phyloP scores from a whole-genome alignment of 2,113 vertebrate genomes.

The Nycticryphes semicollaris region DNA sequence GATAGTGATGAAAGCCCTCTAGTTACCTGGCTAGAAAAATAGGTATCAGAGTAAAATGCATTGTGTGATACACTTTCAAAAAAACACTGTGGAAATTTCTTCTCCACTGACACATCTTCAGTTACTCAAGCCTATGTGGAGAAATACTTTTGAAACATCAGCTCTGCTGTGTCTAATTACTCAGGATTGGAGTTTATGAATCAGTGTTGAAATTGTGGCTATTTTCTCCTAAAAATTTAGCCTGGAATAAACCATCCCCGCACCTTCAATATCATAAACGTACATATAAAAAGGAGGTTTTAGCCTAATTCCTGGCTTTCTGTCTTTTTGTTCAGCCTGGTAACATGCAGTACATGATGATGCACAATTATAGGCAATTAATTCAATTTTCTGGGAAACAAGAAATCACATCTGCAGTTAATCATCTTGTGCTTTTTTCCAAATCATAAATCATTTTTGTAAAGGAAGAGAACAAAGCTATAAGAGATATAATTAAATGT shows the following conservation, averaged over 20 bases:
- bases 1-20: neutral
- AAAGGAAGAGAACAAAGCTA: neutral
- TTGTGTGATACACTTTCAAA: neutral
- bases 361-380: conserved; percentile 9
- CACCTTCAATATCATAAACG: neutral
- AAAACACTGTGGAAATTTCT: neutral
- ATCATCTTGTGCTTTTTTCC: conserved; percentile 31
- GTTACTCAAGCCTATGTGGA: neutral
- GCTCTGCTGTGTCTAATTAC: neutral
- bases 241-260: neutral
- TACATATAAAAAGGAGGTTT: neutral
- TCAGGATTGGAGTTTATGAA: neutral
- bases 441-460: neutral
- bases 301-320: neutral
- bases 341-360: neutral
- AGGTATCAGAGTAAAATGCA: neutral
- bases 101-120: neutral
- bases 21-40: neutral
- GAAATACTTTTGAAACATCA: neutral
- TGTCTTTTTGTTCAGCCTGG: neutral
- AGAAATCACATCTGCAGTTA: conserved; percentile 51
- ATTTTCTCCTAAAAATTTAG: neutral
- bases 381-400: conserved; percentile 21
- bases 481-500: neutral
- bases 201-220: neutral